Percentiles rank a stretch among this genome's conserved stretches.
These are phyloP conservation scores for Regulus satrapa DNA, from an alignment of 2,113 vertebrate genomes.

Conservation along the genomic window DNA sequence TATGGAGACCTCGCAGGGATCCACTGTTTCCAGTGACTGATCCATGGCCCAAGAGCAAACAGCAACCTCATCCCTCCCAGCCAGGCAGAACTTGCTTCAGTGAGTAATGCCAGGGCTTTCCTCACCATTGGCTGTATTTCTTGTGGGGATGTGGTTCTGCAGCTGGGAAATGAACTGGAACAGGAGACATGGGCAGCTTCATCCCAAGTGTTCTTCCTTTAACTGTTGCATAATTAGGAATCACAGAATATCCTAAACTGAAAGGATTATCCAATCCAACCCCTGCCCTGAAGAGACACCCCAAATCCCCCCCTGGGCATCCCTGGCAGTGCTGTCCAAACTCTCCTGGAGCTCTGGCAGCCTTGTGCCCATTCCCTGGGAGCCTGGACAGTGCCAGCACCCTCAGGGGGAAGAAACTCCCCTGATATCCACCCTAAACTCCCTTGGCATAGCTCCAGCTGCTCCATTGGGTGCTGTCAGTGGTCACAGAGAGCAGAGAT, in stretches of 20 bases:
- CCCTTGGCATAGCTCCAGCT: not conserved
- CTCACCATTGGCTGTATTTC: not conserved
- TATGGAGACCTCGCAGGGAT: not conserved
- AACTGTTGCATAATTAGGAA: not conserved
- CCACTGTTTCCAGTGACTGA: not conserved
- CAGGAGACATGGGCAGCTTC: not conserved
- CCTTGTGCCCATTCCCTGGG: not conserved
- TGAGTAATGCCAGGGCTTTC: not conserved
- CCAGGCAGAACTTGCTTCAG: not conserved
- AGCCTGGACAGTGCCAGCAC: not conserved
- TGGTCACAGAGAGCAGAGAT: not conserved
- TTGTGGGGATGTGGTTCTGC: not conserved
- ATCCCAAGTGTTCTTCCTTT: not conserved
- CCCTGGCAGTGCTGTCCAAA: rapidly evolving
- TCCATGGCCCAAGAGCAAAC: not conserved
- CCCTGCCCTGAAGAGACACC: not conserved
- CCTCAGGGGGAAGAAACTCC: not conserved
- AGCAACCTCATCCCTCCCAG: not conserved
- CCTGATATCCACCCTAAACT: not conserved
- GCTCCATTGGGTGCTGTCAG: not conserved
- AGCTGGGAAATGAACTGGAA: not conserved
- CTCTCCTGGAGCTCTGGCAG: not conserved
- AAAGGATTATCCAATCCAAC: not conserved
- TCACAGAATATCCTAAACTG: not conserved
- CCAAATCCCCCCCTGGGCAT: not conserved